Evolutionary conservation across 2,888 invertebrate genomes (phyloP).

Genomic region (Dione juno): DNA sequence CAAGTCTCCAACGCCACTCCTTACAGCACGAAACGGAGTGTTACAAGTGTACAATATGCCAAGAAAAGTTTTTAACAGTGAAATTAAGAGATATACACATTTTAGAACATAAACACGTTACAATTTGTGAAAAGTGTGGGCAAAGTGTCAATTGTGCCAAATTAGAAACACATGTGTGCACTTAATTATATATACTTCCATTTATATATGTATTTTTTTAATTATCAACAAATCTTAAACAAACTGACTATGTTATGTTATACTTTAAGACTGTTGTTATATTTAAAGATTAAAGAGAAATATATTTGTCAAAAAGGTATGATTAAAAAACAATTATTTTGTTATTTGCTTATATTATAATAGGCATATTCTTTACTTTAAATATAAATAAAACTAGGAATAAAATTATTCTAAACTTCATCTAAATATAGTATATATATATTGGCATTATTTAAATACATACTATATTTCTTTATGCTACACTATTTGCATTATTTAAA

Average conservation of each 20-base stretch:
- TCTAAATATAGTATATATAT: background rate
- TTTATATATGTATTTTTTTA: too few species aligned
- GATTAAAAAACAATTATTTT: background rate
- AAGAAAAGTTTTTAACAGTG: constrained; percentile 54
- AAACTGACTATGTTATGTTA: too few species aligned
- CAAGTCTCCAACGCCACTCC: constrained; percentile 64
- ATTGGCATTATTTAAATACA: background rate
- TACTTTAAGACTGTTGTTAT: too few species aligned
- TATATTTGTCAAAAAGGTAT: too few species aligned
- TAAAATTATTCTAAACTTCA: constrained; percentile 3
- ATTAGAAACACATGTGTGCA: constrained; percentile 59
- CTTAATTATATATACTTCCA: too few species aligned
- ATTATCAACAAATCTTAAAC: too few species aligned
- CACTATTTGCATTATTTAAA: background rate
- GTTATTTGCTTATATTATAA: constrained; percentile 4
- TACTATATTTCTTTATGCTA: background rate
- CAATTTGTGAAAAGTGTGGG: constrained; percentile 76
- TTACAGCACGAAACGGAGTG: constrained; percentile 54
- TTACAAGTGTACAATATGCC: constrained; percentile 60
- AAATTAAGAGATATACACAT: constrained; percentile 59
- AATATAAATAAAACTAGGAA: constrained; percentile 8
- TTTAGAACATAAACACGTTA: constrained; percentile 58
- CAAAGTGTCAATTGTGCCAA: constrained; percentile 57
- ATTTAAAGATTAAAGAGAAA: too few species aligned
- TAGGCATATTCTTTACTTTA: background rate